These are phyloP conservation scores for Alloplasta piceator DNA, from an alignment of 2,888 invertebrate species.

Conservation along the genomic window DNA sequence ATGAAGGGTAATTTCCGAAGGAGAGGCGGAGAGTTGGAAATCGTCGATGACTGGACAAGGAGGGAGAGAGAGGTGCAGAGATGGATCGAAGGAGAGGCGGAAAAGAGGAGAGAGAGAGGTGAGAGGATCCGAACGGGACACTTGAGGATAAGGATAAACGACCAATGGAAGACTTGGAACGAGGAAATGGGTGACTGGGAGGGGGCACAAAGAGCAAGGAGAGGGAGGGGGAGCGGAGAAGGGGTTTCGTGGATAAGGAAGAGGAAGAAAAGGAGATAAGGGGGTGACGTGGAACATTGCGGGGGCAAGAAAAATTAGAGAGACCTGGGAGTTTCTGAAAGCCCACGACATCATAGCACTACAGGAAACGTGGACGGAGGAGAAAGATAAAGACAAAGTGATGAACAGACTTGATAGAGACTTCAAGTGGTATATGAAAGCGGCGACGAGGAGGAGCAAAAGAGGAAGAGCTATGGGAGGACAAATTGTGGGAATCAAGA, in stretches of 20 bases:
- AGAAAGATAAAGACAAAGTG: slow-evolving; percentile 1
- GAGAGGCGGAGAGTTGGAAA: background rate
- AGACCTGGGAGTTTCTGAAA: slow-evolving; percentile 5
- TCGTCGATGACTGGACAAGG: no score
- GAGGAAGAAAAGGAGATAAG: background rate
- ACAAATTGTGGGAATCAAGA: slow-evolving; percentile 37
- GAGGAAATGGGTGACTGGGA: no score
- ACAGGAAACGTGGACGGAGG: slow-evolving; percentile 30
- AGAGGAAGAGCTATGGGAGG: slow-evolving; percentile 38
- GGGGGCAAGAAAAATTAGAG: slow-evolving; percentile 6
- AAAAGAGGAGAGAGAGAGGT: no score
- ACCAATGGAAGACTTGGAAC: background rate
- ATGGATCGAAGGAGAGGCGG: no score
- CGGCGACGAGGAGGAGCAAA: slow-evolving; percentile 12
- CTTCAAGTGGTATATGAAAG: slow-evolving; percentile 26
- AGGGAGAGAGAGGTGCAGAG: no score
- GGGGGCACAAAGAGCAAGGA: no score
- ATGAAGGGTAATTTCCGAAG: background rate
- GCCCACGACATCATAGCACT: background rate
- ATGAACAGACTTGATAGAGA: background rate
- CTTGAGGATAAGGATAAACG: background rate
- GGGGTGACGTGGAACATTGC: slow-evolving; percentile 11
- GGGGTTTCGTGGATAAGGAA: no score
- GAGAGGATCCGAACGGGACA: background rate
- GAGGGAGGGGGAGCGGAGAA: no score